These are phyloP conservation scores for Novumbra hubbsi DNA, from an alignment of 2,797 vertebrate species.

Conservation along the genomic window DNA sequence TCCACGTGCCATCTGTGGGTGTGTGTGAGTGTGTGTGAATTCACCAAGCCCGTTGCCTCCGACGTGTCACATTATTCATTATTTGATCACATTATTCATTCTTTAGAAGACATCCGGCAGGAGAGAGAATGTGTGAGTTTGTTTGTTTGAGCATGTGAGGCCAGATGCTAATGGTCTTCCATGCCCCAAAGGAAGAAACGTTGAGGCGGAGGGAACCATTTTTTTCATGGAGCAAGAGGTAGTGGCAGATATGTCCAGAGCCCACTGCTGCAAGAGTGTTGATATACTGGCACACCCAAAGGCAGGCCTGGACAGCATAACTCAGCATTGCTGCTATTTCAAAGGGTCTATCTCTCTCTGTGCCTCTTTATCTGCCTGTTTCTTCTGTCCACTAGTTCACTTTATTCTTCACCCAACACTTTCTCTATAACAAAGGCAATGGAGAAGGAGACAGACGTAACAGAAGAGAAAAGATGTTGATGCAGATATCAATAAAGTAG, in stretches of 20 bases:
- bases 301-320: not conserved
- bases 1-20: too few relatives aligned
- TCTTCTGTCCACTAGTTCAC: slow-evolving; percentile 3
- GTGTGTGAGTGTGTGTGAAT: too few relatives aligned
- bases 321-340: not conserved
- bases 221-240: not conserved
- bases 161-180: not conserved
- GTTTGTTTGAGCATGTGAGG: not conserved
- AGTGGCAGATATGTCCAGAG: not conserved
- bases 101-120: too few relatives aligned
- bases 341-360: slow-evolving; percentile 1
- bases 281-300: not conserved
- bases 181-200: not conserved
- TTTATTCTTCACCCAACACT: not conserved
- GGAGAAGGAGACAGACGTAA: too few relatives aligned
- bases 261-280: not conserved
- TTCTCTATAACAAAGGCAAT: not conserved
- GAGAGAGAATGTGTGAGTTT: not conserved
- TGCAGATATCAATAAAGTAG: too few relatives aligned
- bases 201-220: not conserved
- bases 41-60: too few relatives aligned
- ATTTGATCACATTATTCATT: too few relatives aligned
- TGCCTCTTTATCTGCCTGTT: not conserved
- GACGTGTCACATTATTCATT: too few relatives aligned
- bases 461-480: too few relatives aligned